phyloP scores from a whole-genome alignment of 1,140 invertebrate genomes.

The Pogonus chalceus region DNA sequence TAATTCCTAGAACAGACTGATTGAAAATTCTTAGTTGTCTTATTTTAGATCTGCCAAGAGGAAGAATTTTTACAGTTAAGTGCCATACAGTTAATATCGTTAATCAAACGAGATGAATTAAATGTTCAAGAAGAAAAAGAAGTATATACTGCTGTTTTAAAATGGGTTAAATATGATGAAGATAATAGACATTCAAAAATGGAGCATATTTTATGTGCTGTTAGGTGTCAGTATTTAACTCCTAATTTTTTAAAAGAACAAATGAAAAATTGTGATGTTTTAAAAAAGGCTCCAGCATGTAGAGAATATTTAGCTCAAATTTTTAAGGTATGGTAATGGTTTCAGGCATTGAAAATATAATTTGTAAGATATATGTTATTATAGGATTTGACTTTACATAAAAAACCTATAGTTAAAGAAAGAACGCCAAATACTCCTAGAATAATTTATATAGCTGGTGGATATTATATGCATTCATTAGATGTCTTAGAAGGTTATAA shows the following conservation, averaged over 20 bases:
- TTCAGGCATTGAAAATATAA: neutral
- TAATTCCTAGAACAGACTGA: neutral
- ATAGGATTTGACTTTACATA: conserved; percentile 71
- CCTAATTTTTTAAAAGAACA: conserved; percentile 81
- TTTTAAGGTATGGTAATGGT: conserved; percentile 51
- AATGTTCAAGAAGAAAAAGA: conserved; percentile 85
- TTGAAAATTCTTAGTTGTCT: neutral
- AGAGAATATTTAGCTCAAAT: conserved; percentile 82
- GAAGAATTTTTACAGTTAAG: conserved; percentile 83
- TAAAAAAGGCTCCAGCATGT: conserved; percentile 81
- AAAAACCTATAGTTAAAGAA: conserved; percentile 69
- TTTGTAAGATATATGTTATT: conserved; percentile 14
- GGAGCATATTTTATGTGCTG: conserved; percentile 75
- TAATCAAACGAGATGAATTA: conserved; percentile 77
- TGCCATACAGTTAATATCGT: conserved; percentile 63
- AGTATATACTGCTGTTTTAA: conserved; percentile 83
- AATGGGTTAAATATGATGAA: conserved; percentile 83
- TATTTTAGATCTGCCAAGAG: conserved; percentile 66
- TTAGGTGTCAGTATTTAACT: conserved; percentile 84
- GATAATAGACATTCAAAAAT: conserved; percentile 73
- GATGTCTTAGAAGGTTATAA: conserved; percentile 82
- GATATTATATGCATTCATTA: conserved; percentile 75
- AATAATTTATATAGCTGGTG: conserved; percentile 83
- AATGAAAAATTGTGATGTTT: conserved; percentile 78
- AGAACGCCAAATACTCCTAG: conserved; percentile 73